phyloP scores from a whole-genome alignment of 2,113 vertebrate species.

The Cnemophilus loriae region DNA sequence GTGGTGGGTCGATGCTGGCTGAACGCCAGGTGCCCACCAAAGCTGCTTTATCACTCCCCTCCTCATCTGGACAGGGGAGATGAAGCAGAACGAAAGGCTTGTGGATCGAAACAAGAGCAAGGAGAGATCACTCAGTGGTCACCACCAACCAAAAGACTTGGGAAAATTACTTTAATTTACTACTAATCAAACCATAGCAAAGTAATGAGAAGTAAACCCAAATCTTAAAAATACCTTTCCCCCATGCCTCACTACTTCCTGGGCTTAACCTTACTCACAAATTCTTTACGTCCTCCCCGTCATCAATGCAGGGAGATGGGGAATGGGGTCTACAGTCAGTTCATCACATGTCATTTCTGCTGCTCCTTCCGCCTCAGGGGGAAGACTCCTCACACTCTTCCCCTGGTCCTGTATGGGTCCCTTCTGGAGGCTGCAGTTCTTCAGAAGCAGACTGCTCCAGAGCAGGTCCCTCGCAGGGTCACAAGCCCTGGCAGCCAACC shows the following conservation, averaged over 20 bases:
- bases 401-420: background rate
- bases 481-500: background rate
- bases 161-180: background rate
- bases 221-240: background rate
- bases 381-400: background rate
- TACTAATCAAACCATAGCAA: background rate
- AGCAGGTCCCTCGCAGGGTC: background rate
- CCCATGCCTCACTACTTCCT: background rate
- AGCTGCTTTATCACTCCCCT: background rate
- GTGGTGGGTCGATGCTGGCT: background rate
- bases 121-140: background rate
- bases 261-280: background rate
- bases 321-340: background rate
- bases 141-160: background rate
- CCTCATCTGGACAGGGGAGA: background rate
- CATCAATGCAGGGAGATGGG: background rate
- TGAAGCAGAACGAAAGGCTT: rapidly evolving
- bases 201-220: background rate
- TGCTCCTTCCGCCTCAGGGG: background rate
- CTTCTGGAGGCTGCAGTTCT: background rate
- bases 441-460: background rate
- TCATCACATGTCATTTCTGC: background rate
- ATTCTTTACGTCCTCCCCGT: background rate
- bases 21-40: background rate
- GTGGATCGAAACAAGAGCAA: rapidly evolving